Conservation (phyloP, 2,888 invertebrate genomes). For the Zygothrica quintamaculata region DNA sequence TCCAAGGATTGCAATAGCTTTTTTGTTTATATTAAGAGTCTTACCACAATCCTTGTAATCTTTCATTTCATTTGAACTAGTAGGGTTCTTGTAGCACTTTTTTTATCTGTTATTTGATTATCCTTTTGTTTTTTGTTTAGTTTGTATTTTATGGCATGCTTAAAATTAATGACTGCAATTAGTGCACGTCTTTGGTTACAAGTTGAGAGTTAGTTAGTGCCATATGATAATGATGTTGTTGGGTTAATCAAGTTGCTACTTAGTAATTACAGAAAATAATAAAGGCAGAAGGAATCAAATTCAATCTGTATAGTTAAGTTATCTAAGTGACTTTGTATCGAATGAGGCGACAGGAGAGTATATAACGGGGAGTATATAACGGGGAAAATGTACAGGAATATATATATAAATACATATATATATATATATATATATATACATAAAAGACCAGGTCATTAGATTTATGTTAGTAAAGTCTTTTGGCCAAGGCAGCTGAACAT, state of each 20-base stretch:
- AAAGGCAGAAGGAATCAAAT: constrained; percentile 49
- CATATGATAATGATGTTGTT: too few species aligned
- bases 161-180: constrained; percentile 67
- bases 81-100: not conserved
- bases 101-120: constrained; percentile 17
- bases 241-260: constrained; percentile 69
- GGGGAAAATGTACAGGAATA: too few species aligned
- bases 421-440: too few species aligned
- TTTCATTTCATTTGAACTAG: too few species aligned
- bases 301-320: constrained; percentile 47
- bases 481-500: constrained; percentile 61
- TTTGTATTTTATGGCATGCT: constrained; percentile 46
- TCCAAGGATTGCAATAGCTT: too few species aligned
- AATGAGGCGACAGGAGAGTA: constrained; percentile 19
- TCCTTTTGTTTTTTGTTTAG: not conserved
- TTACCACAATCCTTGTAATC: too few species aligned
- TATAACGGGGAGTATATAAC: too few species aligned
- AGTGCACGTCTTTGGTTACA: constrained; percentile 51
- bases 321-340: constrained; percentile 17
- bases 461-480: constrained; percentile 70
- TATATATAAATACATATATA: too few species aligned
- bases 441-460: constrained; percentile 58
- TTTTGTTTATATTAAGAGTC: too few species aligned
- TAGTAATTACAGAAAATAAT: constrained; percentile 68
- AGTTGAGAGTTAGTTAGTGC: constrained; percentile 33